A percentile compares a stretch with the other conserved stretches of the same genome.
These are phyloP conservation scores for Danionella cerebrum DNA, from an alignment of 2,113 vertebrate genomes.

Conservation along the genomic window DNA sequence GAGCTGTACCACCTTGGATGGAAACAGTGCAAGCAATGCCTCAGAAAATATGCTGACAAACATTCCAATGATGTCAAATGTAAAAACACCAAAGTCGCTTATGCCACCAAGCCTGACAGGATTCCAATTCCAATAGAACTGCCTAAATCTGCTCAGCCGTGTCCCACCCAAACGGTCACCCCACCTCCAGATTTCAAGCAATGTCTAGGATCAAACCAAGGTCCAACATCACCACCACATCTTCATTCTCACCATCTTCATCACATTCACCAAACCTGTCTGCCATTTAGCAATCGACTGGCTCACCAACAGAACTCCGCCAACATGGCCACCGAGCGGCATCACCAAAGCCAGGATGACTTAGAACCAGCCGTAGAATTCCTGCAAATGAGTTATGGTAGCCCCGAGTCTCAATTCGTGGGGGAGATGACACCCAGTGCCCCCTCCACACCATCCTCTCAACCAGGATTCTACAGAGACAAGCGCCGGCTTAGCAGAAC, in stretches of 20 bases:
- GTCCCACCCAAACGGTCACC: conserved; percentile 63
- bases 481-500: conserved; percentile 82
- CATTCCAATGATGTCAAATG: background rate
- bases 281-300: conserved; percentile 78
- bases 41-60: conserved; percentile 26
- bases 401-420: background rate
- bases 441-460: conserved; percentile 42
- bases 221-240: conserved; percentile 16
- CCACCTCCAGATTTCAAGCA: conserved; percentile 86
- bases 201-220: conserved; percentile 58
- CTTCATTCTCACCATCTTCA: conserved; percentile 40
- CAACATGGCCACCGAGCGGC: conserved; percentile 79
- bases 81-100: conserved; percentile 11
- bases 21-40: conserved; percentile 67
- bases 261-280: conserved; percentile 59
- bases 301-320: conserved; percentile 86
- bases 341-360: conserved; percentile 67
- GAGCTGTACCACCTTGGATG: conserved; percentile 89
- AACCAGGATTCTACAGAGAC: conserved; percentile 64
- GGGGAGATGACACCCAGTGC: conserved; percentile 49
- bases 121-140: conserved; percentile 48
- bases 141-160: conserved; percentile 25
- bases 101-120: background rate
- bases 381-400: conserved; percentile 65
- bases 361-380: conserved; percentile 65